Base-by-base conservation (phyloP, 2,888 invertebrate genomes). In the Gandaritis pyraliata region DNA sequence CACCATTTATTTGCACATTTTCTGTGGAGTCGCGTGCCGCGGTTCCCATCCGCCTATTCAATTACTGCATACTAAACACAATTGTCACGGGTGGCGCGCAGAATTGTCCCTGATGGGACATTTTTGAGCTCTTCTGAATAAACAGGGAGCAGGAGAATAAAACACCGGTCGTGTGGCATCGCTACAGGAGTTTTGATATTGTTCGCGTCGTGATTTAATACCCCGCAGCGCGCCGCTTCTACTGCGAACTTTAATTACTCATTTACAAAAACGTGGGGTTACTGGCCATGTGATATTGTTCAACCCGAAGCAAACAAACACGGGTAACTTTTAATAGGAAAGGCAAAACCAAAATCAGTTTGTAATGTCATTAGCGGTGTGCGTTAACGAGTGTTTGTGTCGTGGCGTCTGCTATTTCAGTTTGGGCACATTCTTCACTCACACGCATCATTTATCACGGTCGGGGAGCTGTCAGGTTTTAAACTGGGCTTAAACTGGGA, bases 1-100 rank as follows among this genome's bases (percentile, higher is more conserved):
- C 77, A 76, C 76, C 79, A 84, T 89, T 87, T 86, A 88, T 86
- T 84, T 82, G 79, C 85, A 80, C 83, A 81, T 84, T 81, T 76
- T 72, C 80, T 79, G 72, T 73, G 70, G 73, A 69, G 72, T 83
- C 90, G 88, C 87, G 90, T 89, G 91, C 77, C 84, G 74, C 70
- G 73, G 75, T 82, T 83, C 84, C 84, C 86, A 82, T 78, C 83
- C 87, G 88, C 88, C 89, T 86, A 88, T 91, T 91, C 89, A 91
- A 92, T 91, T 90, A 90, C 77, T 77, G 64, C 76, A 72, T 78
- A 73, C 78, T 79, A 81, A 85, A 81, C 87, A 76, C 86, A 84
- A 88, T 86, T 87, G 90, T 87, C 87, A 82, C 76, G 77, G 84
- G 81, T 86, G 88, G 86, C 86, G 81, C 75, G 76, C 53, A 48